Evolutionary conservation across 2,888 invertebrate genomes (phyloP).

Genomic region (Clistopyga incitator): DNA sequence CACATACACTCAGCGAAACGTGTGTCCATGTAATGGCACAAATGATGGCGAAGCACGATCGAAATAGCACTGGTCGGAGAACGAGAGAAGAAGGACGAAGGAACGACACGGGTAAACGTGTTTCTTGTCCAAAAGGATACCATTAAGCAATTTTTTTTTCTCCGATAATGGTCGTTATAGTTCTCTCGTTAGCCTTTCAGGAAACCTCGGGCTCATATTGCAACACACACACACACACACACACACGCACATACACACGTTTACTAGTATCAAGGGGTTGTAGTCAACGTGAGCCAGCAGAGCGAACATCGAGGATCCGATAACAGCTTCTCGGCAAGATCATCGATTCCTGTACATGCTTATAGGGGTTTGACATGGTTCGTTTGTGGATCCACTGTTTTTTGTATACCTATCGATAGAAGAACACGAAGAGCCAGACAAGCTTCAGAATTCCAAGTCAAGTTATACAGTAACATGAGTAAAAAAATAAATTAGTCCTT

Average conservation of each 20-base stretch:
- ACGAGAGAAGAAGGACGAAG: background rate
- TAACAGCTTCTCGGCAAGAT: conserved; percentile 25
- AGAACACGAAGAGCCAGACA: background rate
- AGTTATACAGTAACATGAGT: too few relatives aligned
- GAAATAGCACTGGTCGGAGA: conserved; percentile 16
- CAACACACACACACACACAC: background rate
- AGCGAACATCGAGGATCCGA: conserved; percentile 18
- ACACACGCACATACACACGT: background rate
- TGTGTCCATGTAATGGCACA: conserved; percentile 20
- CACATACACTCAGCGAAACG: background rate
- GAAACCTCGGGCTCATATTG: conserved; percentile 22
- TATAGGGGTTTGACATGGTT: background rate
- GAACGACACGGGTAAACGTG: conserved; percentile 45
- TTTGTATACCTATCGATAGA: background rate
- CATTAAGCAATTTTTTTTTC: conserved; percentile 53
- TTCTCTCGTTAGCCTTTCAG: conserved; percentile 57
- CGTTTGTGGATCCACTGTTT: background rate
- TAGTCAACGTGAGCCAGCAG: conserved; percentile 27
- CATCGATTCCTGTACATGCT: conserved; percentile 5
- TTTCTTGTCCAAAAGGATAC: conserved; percentile 51
- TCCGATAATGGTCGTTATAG: conserved; percentile 63
- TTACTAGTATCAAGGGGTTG: background rate
- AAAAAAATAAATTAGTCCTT: too few relatives aligned
- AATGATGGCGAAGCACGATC: conserved; percentile 20
- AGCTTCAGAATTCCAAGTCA: conserved; percentile 5